phyloP scores from a whole-genome alignment of 2,113 vertebrate species.

The Haplochromis vanheusdeni region DNA sequence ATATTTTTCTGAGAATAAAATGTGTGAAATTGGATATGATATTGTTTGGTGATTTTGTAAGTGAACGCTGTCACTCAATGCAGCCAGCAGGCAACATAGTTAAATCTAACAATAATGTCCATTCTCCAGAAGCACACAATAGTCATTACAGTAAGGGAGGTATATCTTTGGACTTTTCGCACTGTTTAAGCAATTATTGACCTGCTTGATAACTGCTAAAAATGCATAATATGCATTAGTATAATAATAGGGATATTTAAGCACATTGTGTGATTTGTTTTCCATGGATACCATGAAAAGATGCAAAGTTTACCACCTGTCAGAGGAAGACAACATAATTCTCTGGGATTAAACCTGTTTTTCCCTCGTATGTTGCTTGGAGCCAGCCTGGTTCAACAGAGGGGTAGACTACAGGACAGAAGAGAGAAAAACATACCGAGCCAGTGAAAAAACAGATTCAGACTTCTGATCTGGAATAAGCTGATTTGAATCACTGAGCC shows the following conservation, averaged over 20 bases:
- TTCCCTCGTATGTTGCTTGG: slow-evolving; percentile 90
- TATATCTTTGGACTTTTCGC: not conserved
- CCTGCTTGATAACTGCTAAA: not conserved
- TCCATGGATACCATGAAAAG: slow-evolving; percentile 93
- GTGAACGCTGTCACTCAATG: slow-evolving; percentile 10
- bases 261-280: slow-evolving; percentile 11
- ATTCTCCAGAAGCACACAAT: not conserved
- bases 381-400: slow-evolving; percentile 95
- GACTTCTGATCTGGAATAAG: not conserved
- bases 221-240: not conserved
- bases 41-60: slow-evolving; percentile 4
- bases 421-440: not conserved
- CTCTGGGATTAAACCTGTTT: slow-evolving; percentile 89
- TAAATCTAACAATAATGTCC: not conserved
- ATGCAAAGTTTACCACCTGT: slow-evolving; percentile 47
- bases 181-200: not conserved
- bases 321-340: slow-evolving; percentile 93
- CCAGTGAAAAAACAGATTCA: not conserved
- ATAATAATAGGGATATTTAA: not conserved
- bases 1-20: slow-evolving; percentile 43
- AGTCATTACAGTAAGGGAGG: not conserved
- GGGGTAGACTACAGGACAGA: slow-evolving; percentile 77
- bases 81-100: not conserved
- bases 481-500: not conserved
- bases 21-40: slow-evolving; percentile 1